phyloP scores from a whole-genome alignment of 2,797 vertebrate species.

The Crenichthys baileyi region DNA sequence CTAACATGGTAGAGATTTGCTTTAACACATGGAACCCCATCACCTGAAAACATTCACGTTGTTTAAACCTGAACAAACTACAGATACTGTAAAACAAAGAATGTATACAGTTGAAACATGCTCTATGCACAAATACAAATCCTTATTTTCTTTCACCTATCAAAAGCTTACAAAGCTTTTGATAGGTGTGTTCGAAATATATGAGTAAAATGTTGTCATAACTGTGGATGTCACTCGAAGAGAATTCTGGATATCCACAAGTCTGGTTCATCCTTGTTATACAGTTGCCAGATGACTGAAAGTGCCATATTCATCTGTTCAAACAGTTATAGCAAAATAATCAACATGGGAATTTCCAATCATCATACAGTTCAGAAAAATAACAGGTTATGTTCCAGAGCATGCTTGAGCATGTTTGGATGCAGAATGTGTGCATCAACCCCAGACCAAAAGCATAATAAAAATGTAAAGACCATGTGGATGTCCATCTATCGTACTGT shows the following conservation, averaged over 20 bases:
- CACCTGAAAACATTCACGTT: neutral
- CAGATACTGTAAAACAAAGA: neutral
- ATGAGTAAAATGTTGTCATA: neutral
- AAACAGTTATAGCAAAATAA: slow-evolving; percentile 1
- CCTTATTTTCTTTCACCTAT: neutral
- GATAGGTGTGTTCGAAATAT: neutral
- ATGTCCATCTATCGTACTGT: too few relatives aligned
- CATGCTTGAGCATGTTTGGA: neutral
- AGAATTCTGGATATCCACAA: neutral
- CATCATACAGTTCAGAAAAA: neutral
- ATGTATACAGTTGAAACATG: neutral
- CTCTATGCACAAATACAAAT: too few relatives aligned
- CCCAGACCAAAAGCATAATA: neutral
- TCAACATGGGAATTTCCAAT: neutral
- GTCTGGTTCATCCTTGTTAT: neutral
- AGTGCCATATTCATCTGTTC: neutral
- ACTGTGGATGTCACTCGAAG: neutral
- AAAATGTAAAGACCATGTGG: too few relatives aligned
- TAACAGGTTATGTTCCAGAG: neutral
- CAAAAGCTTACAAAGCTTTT: too few relatives aligned
- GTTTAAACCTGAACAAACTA: neutral
- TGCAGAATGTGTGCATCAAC: neutral
- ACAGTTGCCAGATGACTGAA: neutral
- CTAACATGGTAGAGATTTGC: neutral
- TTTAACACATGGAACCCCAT: neutral